A percentile compares a stretch with the other conserved stretches of the same genome.
phyloP scores from a whole-genome alignment of 2,797 vertebrate genomes.

The Morus bassanus region DNA sequence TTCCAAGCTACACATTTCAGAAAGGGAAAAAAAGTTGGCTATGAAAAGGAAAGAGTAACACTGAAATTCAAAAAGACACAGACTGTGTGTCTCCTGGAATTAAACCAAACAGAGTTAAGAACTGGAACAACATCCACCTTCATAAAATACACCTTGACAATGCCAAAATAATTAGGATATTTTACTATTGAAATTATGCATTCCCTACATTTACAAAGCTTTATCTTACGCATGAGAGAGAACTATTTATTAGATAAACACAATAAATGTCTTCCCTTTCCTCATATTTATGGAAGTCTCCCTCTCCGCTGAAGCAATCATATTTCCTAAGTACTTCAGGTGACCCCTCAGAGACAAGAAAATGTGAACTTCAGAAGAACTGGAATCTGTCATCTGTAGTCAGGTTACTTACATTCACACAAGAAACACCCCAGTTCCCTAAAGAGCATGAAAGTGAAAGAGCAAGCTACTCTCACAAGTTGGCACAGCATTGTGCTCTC shows the following conservation, averaged over 20 bases:
- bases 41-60: constrained; percentile 58
- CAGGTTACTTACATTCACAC: background rate
- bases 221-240: background rate
- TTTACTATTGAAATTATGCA: constrained; percentile 1
- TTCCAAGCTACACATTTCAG: constrained; percentile 87
- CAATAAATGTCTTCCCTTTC: background rate
- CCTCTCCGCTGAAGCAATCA: background rate
- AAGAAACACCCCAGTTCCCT: background rate
- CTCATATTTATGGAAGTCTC: background rate
- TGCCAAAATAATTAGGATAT: constrained; percentile 30
- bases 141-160: constrained; percentile 33
- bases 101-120: constrained; percentile 37
- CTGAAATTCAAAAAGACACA: constrained; percentile 62
- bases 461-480: background rate
- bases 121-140: constrained; percentile 22
- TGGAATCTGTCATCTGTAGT: background rate
- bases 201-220: constrained; percentile 6
- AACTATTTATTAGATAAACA: background rate
- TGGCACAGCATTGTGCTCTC: background rate
- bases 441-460: background rate
- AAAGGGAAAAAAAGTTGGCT: constrained; percentile 53
- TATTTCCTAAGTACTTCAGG: background rate
- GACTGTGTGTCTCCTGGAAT: constrained; percentile 50
- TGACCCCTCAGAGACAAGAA: background rate
- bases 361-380: background rate